phyloP scores from a whole-genome alignment of 2,888 invertebrate species.

The Orthosia incerta region DNA sequence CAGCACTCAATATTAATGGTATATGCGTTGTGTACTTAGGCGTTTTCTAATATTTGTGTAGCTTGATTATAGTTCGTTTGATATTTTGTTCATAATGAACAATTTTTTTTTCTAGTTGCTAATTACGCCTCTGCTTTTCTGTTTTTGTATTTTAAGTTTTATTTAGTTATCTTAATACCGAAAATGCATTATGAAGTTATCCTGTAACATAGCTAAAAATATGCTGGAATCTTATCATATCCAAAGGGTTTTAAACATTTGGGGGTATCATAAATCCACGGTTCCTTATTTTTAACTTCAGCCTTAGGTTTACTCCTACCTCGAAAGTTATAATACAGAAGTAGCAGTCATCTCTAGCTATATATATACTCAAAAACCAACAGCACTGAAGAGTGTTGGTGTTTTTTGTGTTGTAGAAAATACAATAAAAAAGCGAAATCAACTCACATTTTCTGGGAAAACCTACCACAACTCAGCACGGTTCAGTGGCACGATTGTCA shows the following conservation, averaged over 20 bases:
- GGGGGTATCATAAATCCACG: background rate
- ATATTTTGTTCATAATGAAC: constrained; percentile 10
- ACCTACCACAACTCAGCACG: background rate
- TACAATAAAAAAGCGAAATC: background rate
- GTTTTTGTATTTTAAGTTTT: background rate
- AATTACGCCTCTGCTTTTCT: background rate
- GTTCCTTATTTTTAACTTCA: background rate
- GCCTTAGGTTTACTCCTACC: background rate
- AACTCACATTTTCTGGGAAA: constrained; percentile 7
- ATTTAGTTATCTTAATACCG: background rate
- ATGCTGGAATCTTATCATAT: too few relatives aligned
- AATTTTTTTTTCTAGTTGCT: background rate
- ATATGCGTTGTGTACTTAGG: constrained; percentile 25
- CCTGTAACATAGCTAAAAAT: background rate
- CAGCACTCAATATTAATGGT: constrained; percentile 51
- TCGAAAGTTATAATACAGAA: too few relatives aligned
- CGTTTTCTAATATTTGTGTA: constrained; percentile 43
- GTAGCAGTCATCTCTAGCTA: background rate
- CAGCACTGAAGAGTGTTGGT: too few relatives aligned
- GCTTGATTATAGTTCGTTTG: constrained; percentile 17
- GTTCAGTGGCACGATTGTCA: constrained; percentile 20
- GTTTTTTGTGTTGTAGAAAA: too few relatives aligned
- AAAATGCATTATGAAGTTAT: too few relatives aligned
- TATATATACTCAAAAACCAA: too few relatives aligned
- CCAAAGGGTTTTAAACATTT: too few relatives aligned